Percentiles rank a stretch among this genome's conserved stretches.
Evolutionary conservation across 37 sponge, comb jelly and placozoan species (phyloP).

Genomic region (Aphrocallistes beatrix): DNA sequence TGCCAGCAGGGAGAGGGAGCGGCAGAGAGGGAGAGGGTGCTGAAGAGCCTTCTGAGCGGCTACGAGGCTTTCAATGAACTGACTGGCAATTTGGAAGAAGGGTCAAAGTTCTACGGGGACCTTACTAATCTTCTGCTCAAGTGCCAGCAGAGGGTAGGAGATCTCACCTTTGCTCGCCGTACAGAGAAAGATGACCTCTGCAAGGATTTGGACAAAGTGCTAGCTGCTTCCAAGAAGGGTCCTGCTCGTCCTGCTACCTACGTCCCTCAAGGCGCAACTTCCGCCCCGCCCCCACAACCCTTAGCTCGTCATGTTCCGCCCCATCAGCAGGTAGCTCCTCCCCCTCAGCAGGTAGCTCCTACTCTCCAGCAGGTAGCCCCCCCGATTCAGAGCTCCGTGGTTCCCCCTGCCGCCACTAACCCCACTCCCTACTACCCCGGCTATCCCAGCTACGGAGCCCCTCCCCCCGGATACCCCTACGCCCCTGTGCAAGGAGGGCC

Average conservation of each 20-base stretch:
- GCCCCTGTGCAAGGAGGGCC: not conserved
- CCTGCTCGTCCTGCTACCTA: not conserved
- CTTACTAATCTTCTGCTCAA: slow-evolving; percentile 75
- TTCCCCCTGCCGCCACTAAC: not conserved
- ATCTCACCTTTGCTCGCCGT: slow-evolving; percentile 74
- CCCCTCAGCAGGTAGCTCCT: not conserved
- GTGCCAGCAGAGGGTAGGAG: slow-evolving; percentile 69
- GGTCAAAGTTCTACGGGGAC: slow-evolving; percentile 87
- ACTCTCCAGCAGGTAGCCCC: not conserved
- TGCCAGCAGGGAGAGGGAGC: slow-evolving; percentile 25
- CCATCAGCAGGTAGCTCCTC: not conserved
- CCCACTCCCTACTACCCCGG: slow-evolving; percentile 16
- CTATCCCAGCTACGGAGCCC: not conserved
- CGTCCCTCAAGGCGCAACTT: not conserved
- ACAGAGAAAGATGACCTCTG: slow-evolving; percentile 86
- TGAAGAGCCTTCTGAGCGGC: slow-evolving; percentile 59
- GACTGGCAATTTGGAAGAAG: slow-evolving; percentile 58
- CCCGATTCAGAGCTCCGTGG: not conserved
- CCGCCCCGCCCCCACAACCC: not conserved
- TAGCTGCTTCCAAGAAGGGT: not conserved
- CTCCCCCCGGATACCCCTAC: not conserved
- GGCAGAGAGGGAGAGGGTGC: slow-evolving; percentile 48
- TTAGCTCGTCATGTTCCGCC: not conserved
- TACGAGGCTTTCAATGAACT: slow-evolving; percentile 78
- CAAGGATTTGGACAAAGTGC: slow-evolving; percentile 1